Base-by-base conservation (phyloP, 1,140 invertebrate genomes). In the Doryteuthis pealeii region DNA sequence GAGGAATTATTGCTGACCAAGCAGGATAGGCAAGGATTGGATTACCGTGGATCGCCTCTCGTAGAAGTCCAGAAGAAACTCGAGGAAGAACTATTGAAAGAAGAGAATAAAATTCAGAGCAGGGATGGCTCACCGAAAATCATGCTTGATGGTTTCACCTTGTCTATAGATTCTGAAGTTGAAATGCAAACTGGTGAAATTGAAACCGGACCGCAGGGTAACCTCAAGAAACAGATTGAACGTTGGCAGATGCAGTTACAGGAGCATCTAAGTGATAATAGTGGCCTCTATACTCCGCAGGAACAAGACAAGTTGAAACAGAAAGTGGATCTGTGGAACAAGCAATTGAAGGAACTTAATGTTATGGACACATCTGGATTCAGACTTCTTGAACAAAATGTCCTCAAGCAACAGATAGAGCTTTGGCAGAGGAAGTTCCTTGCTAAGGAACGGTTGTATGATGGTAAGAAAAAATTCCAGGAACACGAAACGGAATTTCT, bases 201-300 rank as follows among this genome's bases (percentile, higher is more conserved):
- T 22, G 22, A 22, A 62, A n/a, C 26, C 6, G 54, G 22, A 14
- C 22, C 54, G 10, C 54, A 62, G 18, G 26, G 22, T 2, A 62
- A 62, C 26, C 54, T 62, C 22, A 62, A 62, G 54, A 62, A 62
- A 28, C 54, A 62, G 54, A 62, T 62, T 22, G 54, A 62, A 62
- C 54, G 54, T 18, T 62, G 54, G 54, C 54, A 62, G 54, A 62
- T 14, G 6, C 54, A 62, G 26, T 28, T 62, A 18, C 54, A 62
- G 1, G 54, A 62, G 18, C 54, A 62, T 28, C 18, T 62, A 18
- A 62, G 26, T 62, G 54, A 62, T 22, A 62, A 62, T 62, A 62
- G 54, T 6, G 54, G 54, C 0, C 26, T 62, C 22, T 62, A 62
- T 28, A 62, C 54, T 0, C 22, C 54, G 26, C 54, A 62, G 26